Evolutionary conservation across 2,888 invertebrate species (phyloP).

Genomic region (Xestoiulus laeticollis): DNA sequence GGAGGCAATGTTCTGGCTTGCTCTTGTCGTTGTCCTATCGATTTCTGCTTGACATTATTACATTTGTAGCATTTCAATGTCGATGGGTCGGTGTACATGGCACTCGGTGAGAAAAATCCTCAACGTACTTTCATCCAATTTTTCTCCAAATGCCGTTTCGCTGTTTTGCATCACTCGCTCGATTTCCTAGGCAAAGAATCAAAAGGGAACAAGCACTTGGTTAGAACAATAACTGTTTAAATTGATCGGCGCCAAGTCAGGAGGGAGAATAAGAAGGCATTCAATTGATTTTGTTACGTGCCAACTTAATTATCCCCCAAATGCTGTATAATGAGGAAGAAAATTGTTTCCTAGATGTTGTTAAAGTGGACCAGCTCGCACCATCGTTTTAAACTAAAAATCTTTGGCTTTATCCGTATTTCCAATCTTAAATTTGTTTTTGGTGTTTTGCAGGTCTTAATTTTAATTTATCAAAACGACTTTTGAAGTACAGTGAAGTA

Average conservation of each 20-base stretch:
- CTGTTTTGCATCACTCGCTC: constrained; percentile 41
- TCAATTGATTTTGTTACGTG: constrained; percentile 35
- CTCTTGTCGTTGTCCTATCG: constrained; percentile 43
- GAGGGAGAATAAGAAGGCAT: neutral
- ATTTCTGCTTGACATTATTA: constrained; percentile 41
- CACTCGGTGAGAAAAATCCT: constrained; percentile 35
- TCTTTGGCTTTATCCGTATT: too few species aligned
- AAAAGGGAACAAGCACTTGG: constrained; percentile 34
- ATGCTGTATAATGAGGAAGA: neutral
- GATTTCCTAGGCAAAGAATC: constrained; percentile 43
- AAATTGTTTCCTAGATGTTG: neutral
- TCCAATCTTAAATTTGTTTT: too few species aligned
- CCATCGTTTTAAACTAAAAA: neutral
- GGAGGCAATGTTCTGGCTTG: constrained; percentile 33
- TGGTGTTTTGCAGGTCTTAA: too few species aligned
- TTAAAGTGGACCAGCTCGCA: neutral
- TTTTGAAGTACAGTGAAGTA: too few species aligned
- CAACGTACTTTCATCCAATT: constrained; percentile 17
- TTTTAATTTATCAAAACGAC: too few species aligned
- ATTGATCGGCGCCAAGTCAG: neutral
- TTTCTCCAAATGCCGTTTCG: constrained; percentile 29
- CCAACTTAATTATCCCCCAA: constrained; percentile 4
- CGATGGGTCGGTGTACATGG: constrained; percentile 34
- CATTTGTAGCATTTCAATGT: constrained; percentile 41
- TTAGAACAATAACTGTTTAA: constrained; percentile 40